Conservation (phyloP, 2,888 invertebrate genomes). For the Ophion ventricosus region DNA sequence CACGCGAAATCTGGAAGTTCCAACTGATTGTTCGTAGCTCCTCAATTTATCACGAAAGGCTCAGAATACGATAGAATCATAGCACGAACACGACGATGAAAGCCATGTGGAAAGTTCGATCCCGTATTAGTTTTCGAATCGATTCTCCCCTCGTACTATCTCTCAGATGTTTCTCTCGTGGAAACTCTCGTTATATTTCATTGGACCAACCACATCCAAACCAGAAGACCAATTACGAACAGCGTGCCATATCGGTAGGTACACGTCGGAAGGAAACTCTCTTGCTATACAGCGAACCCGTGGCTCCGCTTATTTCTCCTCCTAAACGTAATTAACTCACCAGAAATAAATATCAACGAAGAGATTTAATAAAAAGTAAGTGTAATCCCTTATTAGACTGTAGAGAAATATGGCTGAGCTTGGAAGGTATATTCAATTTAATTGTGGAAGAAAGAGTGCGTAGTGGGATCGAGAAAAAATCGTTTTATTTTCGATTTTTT, state of each 20-base stretch:
- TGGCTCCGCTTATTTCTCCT: conserved; percentile 22
- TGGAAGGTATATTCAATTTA: conserved; percentile 47
- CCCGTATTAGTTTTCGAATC: conserved; percentile 52
- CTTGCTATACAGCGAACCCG: conserved; percentile 19
- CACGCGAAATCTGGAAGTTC: background rate
- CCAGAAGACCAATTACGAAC: conserved; percentile 49
- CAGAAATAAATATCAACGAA: conserved; percentile 21
- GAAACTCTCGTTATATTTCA: conserved; percentile 38
- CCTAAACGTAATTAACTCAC: conserved; percentile 35
- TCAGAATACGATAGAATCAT: background rate
- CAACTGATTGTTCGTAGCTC: background rate
- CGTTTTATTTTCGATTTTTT: background rate
- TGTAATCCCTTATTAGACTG: conserved; percentile 36
- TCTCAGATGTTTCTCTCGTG: conserved; percentile 19
- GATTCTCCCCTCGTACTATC: conserved; percentile 33
- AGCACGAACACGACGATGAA: background rate
- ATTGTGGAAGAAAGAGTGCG: conserved; percentile 8
- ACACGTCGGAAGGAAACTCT: conserved; percentile 51
- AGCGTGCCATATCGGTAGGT: conserved; percentile 31
- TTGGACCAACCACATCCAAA: background rate
- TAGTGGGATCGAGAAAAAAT: conserved; percentile 29
- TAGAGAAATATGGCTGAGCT: background rate
- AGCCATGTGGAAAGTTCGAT: conserved; percentile 41
- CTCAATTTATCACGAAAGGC: background rate
- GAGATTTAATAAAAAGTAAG: conserved; percentile 18